Evolutionary conservation across 2,797 vertebrate species (phyloP).

Genomic region (Steatocranus sp.): DNA sequence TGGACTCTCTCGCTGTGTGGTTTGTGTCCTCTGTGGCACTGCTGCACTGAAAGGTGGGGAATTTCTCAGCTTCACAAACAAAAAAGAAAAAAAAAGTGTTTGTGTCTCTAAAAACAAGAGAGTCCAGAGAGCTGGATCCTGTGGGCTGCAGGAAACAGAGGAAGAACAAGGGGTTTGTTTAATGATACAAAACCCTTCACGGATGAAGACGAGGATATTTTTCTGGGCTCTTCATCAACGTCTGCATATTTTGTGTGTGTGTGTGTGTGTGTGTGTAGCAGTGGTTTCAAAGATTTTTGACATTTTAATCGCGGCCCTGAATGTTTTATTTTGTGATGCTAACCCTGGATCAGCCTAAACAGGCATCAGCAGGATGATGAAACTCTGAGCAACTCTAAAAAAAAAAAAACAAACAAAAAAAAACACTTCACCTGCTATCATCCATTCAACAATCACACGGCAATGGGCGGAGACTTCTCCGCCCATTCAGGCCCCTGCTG

Average conservation of each 20-base stretch:
- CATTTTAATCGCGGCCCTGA: background rate
- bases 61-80: background rate
- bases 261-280: rapidly evolving
- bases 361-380: slow-evolving; percentile 13
- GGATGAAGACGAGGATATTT: slow-evolving; percentile 35
- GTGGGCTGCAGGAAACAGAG: background rate
- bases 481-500: rapidly evolving
- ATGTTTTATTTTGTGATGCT: slow-evolving; percentile 5
- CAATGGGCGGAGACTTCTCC: background rate
- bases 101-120: background rate
- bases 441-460: background rate
- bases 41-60: background rate
- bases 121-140: background rate
- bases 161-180: background rate
- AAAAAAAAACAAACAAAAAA: too few relatives aligned
- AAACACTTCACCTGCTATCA: background rate
- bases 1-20: background rate
- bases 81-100: background rate
- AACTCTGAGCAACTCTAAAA: slow-evolving; percentile 20
- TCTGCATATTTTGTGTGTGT: background rate
- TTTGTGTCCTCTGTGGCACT: background rate
- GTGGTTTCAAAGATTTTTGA: background rate
- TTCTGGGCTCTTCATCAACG: slow-evolving; percentile 37
- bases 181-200: background rate
- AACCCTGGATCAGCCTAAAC: background rate